Conservation (phyloP, 2,113 vertebrate genomes). For the Taurulus bubalis region DNA sequence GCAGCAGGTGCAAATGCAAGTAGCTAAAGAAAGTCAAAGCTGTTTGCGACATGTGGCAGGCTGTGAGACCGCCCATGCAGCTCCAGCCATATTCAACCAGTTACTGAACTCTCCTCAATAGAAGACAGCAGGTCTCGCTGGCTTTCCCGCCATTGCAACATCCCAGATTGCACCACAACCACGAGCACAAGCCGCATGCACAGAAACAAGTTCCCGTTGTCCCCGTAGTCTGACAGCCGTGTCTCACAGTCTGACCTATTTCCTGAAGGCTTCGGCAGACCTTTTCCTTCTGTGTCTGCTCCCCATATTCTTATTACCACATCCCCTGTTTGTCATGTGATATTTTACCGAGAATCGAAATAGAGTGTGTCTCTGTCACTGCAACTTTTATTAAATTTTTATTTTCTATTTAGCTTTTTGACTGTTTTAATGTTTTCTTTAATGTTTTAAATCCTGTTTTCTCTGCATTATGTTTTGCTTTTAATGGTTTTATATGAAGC, state of each 20-base stretch:
- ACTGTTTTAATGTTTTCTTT: too few relatives aligned
- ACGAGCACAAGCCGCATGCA: conserved; percentile 13
- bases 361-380: too few relatives aligned
- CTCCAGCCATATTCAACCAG: conserved; percentile 7
- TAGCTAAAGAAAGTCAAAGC: conserved; percentile 1
- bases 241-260: conserved; percentile 29
- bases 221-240: conserved; percentile 34
- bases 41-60: background rate
- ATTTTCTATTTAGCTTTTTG: too few relatives aligned
- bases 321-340: background rate
- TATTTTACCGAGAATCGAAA: background rate
- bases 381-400: too few relatives aligned
- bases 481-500: too few relatives aligned
- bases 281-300: conserved; percentile 13
- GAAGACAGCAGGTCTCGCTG: background rate
- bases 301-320: background rate
- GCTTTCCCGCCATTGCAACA: conserved; percentile 49
- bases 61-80: background rate
- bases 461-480: too few relatives aligned
- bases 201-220: conserved; percentile 1
- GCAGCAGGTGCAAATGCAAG: conserved; percentile 1
- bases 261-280: conserved; percentile 5
- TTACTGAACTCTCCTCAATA: background rate
- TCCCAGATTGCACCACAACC: conserved; percentile 37
- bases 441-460: too few relatives aligned